phyloP scores from a whole-genome alignment of 2,113 vertebrate species.

The Apistogramma diplotaenia region DNA sequence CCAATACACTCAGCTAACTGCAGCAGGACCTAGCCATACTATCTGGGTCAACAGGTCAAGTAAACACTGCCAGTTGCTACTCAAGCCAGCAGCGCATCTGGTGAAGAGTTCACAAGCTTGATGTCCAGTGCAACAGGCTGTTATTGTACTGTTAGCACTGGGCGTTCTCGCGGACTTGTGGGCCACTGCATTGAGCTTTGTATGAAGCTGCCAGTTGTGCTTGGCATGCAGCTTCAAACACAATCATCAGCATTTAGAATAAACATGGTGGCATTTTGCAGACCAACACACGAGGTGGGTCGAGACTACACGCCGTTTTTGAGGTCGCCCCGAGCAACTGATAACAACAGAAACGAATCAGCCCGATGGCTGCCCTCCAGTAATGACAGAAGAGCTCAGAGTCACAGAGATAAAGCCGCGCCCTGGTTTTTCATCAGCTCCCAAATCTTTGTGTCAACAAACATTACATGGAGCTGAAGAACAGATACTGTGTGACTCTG shows the following conservation, averaged over 20 bases:
- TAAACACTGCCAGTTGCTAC: slow-evolving; percentile 35
- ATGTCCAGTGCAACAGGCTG: background rate
- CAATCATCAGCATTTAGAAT: background rate
- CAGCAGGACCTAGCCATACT: slow-evolving; percentile 1
- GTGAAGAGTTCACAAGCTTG: slow-evolving; percentile 38
- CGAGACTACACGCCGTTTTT: background rate
- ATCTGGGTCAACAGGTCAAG: slow-evolving; percentile 50
- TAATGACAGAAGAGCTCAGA: slow-evolving; percentile 21
- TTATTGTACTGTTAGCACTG: background rate
- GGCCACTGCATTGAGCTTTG: background rate
- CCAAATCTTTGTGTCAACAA: slow-evolving; percentile 44
- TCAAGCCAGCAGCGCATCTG: slow-evolving; percentile 24
- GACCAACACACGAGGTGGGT: background rate
- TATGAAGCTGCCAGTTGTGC: background rate
- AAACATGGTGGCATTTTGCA: background rate
- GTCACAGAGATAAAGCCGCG: slow-evolving; percentile 20
- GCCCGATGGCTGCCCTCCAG: slow-evolving; percentile 3
- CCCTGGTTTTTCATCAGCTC: slow-evolving; percentile 41
- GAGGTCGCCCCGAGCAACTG: background rate
- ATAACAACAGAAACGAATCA: slow-evolving; percentile 38
- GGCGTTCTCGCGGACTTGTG: background rate
- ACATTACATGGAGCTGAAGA: slow-evolving; percentile 2
- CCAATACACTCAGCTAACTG: background rate
- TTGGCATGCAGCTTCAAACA: background rate
- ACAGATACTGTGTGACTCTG: background rate